Base-by-base conservation (phyloP, 2,113 vertebrate species). In the Brachionichthys hirsutus region DNA sequence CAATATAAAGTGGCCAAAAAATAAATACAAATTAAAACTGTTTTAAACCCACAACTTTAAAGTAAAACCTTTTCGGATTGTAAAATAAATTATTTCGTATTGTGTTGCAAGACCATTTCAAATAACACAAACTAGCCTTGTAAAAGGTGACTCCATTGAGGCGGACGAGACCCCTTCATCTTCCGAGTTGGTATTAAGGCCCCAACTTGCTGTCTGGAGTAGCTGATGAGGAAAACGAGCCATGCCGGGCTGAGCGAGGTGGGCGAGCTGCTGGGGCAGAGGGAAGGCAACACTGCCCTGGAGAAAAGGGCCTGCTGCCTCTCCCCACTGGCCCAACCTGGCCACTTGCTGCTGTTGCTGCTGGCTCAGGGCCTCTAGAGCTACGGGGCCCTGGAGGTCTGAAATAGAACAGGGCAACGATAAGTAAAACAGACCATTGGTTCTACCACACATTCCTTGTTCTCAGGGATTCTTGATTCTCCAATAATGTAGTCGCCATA, bases 271-370 rank as follows among this genome's bases (percentile, higher is more conserved):
- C 70, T 91, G 95, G 57, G 92, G 93, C 82, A 95, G 87, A 41
- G 95, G 90, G 86, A 93, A 95, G 13, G 96, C 88, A 56, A 95
- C 86, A 40, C 89, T 73, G 54, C 95, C 92, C 80, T 94, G 95
- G 70, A 98, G 90, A 78, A 91, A 98, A 72, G 95, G 92, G 9
- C 92, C 92, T 12, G 94, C 92, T 60, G 93, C 93, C 60, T 99
- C 97, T 4, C 87, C 93, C 97, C 96, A 98, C 78, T 96, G 97
- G 77, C 97, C 93, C 43, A 98, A 75, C 75, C 96, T 93, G 17
- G 90, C 92, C 68, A 93, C 93, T 89, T 89, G 89, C 81, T 90
- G 89, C 62, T 88, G 82, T 58, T 82, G 87, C 65, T 86, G 86
- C 70, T 95, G 94, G 87, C 92, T 92, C 77, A 98, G 83, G 22